Base-by-base conservation (phyloP, 1,140 invertebrate genomes). In the Philopotamus ludificatus region DNA sequence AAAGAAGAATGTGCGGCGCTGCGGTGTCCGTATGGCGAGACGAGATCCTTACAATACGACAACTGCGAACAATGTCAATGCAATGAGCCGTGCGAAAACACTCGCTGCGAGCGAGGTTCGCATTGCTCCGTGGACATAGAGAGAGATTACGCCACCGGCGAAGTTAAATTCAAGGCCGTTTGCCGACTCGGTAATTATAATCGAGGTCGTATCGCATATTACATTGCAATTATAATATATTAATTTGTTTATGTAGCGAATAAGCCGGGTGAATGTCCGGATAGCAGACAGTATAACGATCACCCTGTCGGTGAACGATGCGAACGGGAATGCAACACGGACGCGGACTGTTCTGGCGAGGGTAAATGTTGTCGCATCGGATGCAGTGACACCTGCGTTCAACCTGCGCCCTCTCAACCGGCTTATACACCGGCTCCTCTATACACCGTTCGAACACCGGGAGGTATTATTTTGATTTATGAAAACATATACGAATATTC, bases 331-430 rank as follows among this genome's bases (percentile, higher is more conserved):
- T 95, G 93, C 74, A 77, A 82, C 50, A 85, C 84, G n/a, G 93
- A 96, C 75, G 89, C 90, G 0, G 91, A 95, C 70, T 96, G 93
- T 76, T 73, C 82, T 2, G 85, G 83, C 21, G 84, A 86, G 4
- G 81, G 83, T 69, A 95, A 95, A 75, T 95, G 93, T 77, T 96
- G 93, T 73, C 78, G 77, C 53, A 88, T 85, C 70, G 90, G 88
- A 34, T 95, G 93, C 72, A 87, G 87, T 4, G 81, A 81, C 16
- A 80, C 86, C 3, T 95, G 93, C 73, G 74, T 90, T 0, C 80
- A 77, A 65, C 89, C 90, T 9, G 76, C 76, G 18, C 53, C 70
- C 41, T 42, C 70, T 2, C 15, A 42, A 18, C 63, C 73, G 28
- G 74, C 76, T 9, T 69, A 74, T 50, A 72, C 76, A 1, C 72